Base-by-base conservation (phyloP, 2,797 vertebrate genomes). In the Hippocampus kuda region DNA sequence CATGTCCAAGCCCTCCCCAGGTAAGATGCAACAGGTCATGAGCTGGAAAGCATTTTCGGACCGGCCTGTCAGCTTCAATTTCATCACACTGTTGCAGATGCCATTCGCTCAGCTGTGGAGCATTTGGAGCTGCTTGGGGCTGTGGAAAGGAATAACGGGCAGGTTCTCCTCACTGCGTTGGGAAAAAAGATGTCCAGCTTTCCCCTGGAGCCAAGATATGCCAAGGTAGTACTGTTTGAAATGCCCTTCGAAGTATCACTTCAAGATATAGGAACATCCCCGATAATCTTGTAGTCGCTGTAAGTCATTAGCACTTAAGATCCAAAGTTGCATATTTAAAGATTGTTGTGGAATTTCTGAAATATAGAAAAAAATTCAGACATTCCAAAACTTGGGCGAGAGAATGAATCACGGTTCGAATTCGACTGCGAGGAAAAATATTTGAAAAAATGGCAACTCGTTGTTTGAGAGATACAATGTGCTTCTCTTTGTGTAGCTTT, bases 151-250 rank as follows among this genome's bases (percentile, higher is more conserved):
- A 95, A 92, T 79, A 92, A 94, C 0, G 88, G 89, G 38, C 93
- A 91, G 74, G 86, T 94, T n/a, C 70, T 80, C 27, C 92, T 99
- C 70, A 98, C 95, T 0, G 79, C 91, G 0, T 74, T 95, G 75
- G 97, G 97, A 63, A 97, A 91, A 81, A 98, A 95, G 86, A 99
- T 99, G 96, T 93, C 96, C 11, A 92, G 90, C 70, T 99, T 99
- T 82, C 97, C 97, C 2, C 84, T 99, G 81, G 96, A 98, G 72
- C 96, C 96, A 18, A 91, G 90, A 83, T 97, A 95, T 71, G 93
- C 96, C 67, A 99, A 99, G 91, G 97, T 99, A 26, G 34, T 54
- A 54, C 15, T 48, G 13, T 18, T 48, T 44, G 41, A 2, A 34
- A n/a, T 54, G 54, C 34, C 34, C 5, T 38, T 38, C 6, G 5